These are phyloP conservation scores for Heliconius congener DNA, from an alignment of 1,140 invertebrate genomes.

Conservation along the genomic window DNA sequence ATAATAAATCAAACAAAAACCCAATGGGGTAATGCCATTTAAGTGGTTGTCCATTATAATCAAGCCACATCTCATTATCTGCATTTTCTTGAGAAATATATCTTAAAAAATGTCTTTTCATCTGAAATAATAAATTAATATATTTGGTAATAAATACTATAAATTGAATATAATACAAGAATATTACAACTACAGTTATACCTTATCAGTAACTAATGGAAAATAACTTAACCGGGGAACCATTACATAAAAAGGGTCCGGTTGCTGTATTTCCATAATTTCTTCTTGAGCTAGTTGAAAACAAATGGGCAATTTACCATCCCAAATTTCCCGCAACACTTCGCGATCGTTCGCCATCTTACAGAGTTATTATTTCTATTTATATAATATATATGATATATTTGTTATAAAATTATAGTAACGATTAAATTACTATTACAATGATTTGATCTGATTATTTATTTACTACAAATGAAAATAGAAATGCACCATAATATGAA, in stretches of 20 bases:
- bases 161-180: constrained; percentile 40
- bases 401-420: not conserved
- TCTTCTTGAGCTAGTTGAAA: constrained; percentile 94
- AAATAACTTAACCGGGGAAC: constrained; percentile 97
- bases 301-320: constrained; percentile 95
- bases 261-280: constrained; percentile 91
- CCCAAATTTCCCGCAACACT: constrained; percentile 96
- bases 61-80: constrained; percentile 96
- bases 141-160: not conserved
- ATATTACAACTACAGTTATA: constrained; percentile 52
- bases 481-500: not conserved
- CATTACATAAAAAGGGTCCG: constrained; percentile 97
- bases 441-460: not conserved
- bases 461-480: not conserved
- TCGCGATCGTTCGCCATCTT: constrained; percentile 95
- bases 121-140: constrained; percentile 79
- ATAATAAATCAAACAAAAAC: constrained; percentile 92
- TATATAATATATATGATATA: not conserved
- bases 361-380: constrained; percentile 16
- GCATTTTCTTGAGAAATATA: constrained; percentile 91
- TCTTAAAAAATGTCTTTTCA: constrained; percentile 94
- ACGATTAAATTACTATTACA: not conserved
- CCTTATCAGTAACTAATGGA: constrained; percentile 97
- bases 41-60: constrained; percentile 94
- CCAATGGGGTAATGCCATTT: constrained; percentile 99